These are phyloP conservation scores for Allobates femoralis DNA, from an alignment of 2,797 vertebrate genomes.

Conservation along the genomic window DNA sequence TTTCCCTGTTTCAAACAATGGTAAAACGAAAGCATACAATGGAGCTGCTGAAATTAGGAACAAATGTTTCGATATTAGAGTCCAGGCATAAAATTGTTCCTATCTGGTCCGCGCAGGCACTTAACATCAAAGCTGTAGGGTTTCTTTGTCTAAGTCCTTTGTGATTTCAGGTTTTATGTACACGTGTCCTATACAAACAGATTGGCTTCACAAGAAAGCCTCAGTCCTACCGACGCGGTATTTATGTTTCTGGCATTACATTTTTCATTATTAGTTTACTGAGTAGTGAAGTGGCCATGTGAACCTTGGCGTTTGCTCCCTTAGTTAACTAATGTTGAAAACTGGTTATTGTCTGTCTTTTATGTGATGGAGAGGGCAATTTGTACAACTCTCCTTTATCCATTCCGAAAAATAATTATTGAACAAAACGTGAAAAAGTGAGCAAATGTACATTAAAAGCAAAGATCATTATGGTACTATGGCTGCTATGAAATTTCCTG, in stretches of 20 bases:
- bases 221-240: conserved; percentile 17
- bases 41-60: conserved; percentile 76
- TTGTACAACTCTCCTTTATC: neutral
- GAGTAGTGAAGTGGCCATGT: conserved; percentile 6
- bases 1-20: conserved; percentile 73
- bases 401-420: neutral
- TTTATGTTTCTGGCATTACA: conserved; percentile 53
- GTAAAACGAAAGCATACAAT: conserved; percentile 70
- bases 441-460: neutral
- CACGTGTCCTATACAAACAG: conserved; percentile 56
- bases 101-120: conserved; percentile 65
- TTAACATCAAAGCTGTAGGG: conserved; percentile 73
- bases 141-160: conserved; percentile 68
- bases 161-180: conserved; percentile 63
- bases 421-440: neutral
- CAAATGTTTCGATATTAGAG: conserved; percentile 71
- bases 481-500: neutral
- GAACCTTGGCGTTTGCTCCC: neutral
- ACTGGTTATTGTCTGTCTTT: neutral
- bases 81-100: conserved; percentile 67
- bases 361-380: neutral
- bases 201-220: conserved; percentile 38
- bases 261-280: conserved; percentile 57
- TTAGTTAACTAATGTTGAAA: conserved; percentile 37
- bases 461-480: neutral